These are phyloP conservation scores for Mythimna albipuncta DNA, from an alignment of 2,888 invertebrate species.

Conservation along the genomic window DNA sequence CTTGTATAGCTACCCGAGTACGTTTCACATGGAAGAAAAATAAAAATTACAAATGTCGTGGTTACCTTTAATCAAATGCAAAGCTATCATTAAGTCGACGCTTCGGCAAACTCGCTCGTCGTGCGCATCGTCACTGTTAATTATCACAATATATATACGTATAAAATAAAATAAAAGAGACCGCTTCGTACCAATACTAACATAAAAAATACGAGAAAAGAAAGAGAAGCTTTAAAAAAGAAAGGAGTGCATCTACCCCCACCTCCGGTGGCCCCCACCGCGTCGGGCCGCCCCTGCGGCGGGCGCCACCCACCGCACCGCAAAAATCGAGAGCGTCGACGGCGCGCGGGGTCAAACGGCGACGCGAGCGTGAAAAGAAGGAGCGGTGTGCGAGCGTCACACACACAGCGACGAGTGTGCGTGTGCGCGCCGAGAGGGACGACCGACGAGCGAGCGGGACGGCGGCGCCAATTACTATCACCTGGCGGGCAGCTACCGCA, in stretches of 20 bases:
- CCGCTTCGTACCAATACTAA: constrained; percentile 88
- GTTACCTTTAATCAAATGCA: constrained; percentile 89
- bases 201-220: constrained; percentile 90
- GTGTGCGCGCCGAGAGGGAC: constrained; percentile 90
- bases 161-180: constrained; percentile 89
- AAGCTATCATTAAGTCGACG: constrained; percentile 88
- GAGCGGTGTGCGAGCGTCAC: constrained; percentile 86
- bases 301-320: constrained; percentile 92
- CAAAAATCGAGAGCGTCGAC: constrained; percentile 92
- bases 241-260: constrained; percentile 90
- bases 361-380: constrained; percentile 90
- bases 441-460: constrained; percentile 88
- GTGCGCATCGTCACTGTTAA: constrained; percentile 89
- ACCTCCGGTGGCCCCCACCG: constrained; percentile 85
- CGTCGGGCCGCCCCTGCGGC: constrained; percentile 88
- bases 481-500: constrained; percentile 92
- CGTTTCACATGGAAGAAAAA: constrained; percentile 73
- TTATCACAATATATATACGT: constrained; percentile 88
- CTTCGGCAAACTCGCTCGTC: constrained; percentile 85
- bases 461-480: constrained; percentile 92
- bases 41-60: constrained; percentile 85
- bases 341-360: constrained; percentile 90
- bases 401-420: constrained; percentile 82
- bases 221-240: constrained; percentile 91
- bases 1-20: constrained; percentile 65